These are phyloP conservation scores for Drosophila nebulosa DNA, from an alignment of 1,140 invertebrate genomes.

Conservation along the genomic window DNA sequence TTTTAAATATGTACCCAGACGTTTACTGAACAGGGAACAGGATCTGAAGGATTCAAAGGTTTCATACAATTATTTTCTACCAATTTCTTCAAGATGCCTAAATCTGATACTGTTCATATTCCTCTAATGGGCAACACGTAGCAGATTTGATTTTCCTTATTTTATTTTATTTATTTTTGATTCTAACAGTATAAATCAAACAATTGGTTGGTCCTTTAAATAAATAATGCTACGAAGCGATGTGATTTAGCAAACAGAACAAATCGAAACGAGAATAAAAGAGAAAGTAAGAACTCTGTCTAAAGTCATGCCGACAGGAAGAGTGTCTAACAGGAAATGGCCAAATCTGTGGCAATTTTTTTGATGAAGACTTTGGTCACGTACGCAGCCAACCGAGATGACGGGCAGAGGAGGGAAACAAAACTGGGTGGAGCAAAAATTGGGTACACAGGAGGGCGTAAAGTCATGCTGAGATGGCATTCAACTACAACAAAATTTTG, in stretches of 20 bases:
- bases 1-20: no score
- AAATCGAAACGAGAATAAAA: neutral
- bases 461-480: slow-evolving; percentile 2
- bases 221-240: slow-evolving; percentile 1
- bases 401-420: no score
- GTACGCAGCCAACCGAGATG: slow-evolving; percentile 9
- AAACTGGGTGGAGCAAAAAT: neutral
- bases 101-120: neutral
- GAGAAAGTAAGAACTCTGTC: neutral
- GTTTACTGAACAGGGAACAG: no score
- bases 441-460: neutral
- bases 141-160: neutral
- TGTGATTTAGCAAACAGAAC: neutral
- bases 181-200: slow-evolving; percentile 2
- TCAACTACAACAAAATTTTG: neutral
- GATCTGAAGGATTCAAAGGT: no score
- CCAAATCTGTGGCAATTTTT: slow-evolving; percentile 9
- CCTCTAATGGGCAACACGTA: neutral
- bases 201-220: neutral
- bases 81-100: no score
- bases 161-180: neutral
- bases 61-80: no score
- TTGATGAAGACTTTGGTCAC: slow-evolving; percentile 9
- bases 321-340: slow-evolving; percentile 4
- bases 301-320: neutral